phyloP scores from a whole-genome alignment of 2,888 invertebrate species.

The Chydorus sphaericus region DNA sequence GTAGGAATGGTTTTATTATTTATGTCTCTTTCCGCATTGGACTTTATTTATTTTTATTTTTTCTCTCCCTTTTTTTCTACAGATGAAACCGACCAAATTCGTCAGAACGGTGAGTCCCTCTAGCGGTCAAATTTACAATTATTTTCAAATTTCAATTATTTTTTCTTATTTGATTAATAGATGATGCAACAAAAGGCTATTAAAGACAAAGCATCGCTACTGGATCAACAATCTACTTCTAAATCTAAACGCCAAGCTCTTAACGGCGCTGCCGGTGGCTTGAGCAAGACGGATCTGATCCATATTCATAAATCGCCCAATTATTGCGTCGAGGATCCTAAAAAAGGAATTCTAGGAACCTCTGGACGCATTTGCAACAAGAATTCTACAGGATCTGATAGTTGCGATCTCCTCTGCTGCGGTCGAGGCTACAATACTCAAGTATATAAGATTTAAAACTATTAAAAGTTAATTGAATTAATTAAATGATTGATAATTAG shows the following conservation, averaged over 20 bases:
- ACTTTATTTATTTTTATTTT: background rate
- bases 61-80: background rate
- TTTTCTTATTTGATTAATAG: background rate
- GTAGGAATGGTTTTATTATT: conserved; percentile 23
- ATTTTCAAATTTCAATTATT: background rate
- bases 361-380: conserved; percentile 37
- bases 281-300: conserved; percentile 35
- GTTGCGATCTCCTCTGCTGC: conserved; percentile 38
- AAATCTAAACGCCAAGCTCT: conserved; percentile 32
- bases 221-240: conserved; percentile 23
- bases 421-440: conserved; percentile 35
- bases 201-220: background rate
- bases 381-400: conserved; percentile 33
- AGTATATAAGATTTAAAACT: too few relatives aligned
- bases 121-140: background rate
- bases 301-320: conserved; percentile 40
- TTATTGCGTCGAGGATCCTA: conserved; percentile 34
- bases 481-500: too few relatives aligned
- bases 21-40: background rate
- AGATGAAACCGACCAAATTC: conserved; percentile 5
- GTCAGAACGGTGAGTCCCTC: background rate
- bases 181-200: background rate
- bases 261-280: too few relatives aligned
- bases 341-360: conserved; percentile 35
- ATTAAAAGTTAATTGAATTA: too few relatives aligned